Base-by-base conservation (phyloP, 2,113 vertebrate species). In the Phoxinus phoxinus region DNA sequence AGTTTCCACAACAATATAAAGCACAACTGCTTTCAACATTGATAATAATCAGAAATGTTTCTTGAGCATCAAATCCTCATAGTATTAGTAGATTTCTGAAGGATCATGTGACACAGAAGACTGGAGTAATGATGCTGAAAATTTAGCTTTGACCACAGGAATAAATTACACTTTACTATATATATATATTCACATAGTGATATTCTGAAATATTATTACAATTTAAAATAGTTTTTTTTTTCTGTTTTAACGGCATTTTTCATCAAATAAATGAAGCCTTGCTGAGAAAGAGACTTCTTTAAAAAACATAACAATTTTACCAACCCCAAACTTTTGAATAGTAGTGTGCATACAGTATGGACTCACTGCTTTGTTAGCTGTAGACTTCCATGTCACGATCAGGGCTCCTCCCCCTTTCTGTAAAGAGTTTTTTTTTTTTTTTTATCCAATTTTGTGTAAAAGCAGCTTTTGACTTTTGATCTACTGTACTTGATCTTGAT, bases 371-470 rank as follows among this genome's bases (percentile, higher is more conserved):
- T 93, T 94, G 81, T 93, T 95, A 51, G 97, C 93, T 89, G 95
- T 96, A 89, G 94, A 93, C 90, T 94, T 97, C 91, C 97, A 92
- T 0, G 96, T 96, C 81, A 95, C 93, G 73, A 98, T 94, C 67
- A 98, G 90, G 1, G 96, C 95, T 13, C 96, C 96, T 0, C 97
- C 95, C 21, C 97, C 96, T 94, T 96, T 97, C 97, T 97, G 90
- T 88, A 19, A 89, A 87, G 48, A 81, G 23, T 86, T 37, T 3
- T 8, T 88, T 35, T 61, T 6, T 41, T 23, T 72, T 72, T 11
- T 2, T 8, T 4, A 72, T 41, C 69, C 19, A 35, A 1, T 35
- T 44, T 44, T n/a, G 21, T 84, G 71, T 8, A 25, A 17, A 65
- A 77, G 37, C 17, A 63, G 0, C 61, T 12, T n/a, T 46, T 61